Percentiles rank a stretch among this genome's conserved stretches.
phyloP scores from a whole-genome alignment of 2,888 invertebrate species.

The Acanthosepion lycidas region DNA sequence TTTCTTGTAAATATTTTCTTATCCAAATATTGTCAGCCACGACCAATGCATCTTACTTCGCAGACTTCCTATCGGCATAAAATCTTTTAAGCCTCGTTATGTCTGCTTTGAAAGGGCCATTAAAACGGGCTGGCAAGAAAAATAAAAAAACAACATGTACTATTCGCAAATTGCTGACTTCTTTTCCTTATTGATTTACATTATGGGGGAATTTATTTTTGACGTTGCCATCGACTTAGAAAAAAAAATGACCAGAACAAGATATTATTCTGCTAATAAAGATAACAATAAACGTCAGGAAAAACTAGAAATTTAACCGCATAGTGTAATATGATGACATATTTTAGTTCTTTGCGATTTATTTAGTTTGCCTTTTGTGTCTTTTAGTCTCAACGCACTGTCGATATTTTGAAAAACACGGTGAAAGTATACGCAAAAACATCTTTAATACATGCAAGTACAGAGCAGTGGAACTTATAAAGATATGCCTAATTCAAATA shows the following conservation, averaged over 20 bases:
- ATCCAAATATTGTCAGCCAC: background rate
- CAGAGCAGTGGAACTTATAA: no score
- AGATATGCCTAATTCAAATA: no score
- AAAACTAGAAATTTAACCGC: background rate
- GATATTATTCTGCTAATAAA: background rate
- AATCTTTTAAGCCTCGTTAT: constrained; percentile 18
- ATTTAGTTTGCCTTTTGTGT: no score
- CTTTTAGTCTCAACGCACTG: no score
- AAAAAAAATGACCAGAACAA: background rate
- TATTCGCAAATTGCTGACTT: background rate
- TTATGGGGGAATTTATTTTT: background rate
- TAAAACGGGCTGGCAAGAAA: background rate
- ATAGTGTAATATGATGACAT: no score
- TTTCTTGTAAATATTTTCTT: background rate
- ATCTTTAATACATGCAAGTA: no score
- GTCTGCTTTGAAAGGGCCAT: background rate
- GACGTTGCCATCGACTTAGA: background rate
- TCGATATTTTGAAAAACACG: no score
- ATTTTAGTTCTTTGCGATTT: no score
- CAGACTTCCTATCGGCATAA: background rate
- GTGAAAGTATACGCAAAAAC: no score
- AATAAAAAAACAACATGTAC: background rate
- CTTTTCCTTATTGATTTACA: background rate
- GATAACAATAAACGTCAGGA: background rate
- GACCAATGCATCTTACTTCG: background rate